These are phyloP conservation scores for Astreopora myriophthalma DNA, from an alignment of 64 coral and sea anemone genomes.

Conservation along the genomic window DNA sequence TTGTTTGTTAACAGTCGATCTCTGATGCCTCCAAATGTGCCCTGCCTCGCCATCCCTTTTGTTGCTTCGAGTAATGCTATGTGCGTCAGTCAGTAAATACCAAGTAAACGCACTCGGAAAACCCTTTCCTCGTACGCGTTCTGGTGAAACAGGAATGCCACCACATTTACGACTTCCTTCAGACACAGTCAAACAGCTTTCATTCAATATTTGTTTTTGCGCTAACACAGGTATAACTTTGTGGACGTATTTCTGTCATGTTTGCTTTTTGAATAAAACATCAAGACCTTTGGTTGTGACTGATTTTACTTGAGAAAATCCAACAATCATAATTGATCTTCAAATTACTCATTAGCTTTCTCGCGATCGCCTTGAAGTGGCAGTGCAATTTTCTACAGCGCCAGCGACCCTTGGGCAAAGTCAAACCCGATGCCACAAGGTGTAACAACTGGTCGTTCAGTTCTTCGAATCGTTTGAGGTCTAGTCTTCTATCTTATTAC, in stretches of 20 bases:
- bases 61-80: neutral
- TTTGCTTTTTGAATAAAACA: neutral
- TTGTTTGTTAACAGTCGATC: neutral
- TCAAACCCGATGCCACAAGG: too few relatives aligned
- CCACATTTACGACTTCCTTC: neutral
- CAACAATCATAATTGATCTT: too few relatives aligned
- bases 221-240: neutral
- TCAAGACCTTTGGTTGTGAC: too few relatives aligned
- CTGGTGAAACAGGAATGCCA: slow-evolving; percentile 20
- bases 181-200: neutral
- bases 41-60: neutral
- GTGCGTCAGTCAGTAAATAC: too few relatives aligned
- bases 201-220: neutral
- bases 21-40: neutral
- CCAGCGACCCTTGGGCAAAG: too few relatives aligned
- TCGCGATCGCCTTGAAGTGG: too few relatives aligned
- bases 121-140: neutral
- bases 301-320: too few relatives aligned
- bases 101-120: neutral
- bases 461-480: too few relatives aligned
- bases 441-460: too few relatives aligned
- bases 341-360: too few relatives aligned
- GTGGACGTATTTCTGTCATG: neutral
- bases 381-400: too few relatives aligned
- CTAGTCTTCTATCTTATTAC: too few relatives aligned